Percentiles rank a stretch among this genome's conserved stretches.
phyloP scores from a whole-genome alignment of 2,888 invertebrate species.

The Cephus runcator region DNA sequence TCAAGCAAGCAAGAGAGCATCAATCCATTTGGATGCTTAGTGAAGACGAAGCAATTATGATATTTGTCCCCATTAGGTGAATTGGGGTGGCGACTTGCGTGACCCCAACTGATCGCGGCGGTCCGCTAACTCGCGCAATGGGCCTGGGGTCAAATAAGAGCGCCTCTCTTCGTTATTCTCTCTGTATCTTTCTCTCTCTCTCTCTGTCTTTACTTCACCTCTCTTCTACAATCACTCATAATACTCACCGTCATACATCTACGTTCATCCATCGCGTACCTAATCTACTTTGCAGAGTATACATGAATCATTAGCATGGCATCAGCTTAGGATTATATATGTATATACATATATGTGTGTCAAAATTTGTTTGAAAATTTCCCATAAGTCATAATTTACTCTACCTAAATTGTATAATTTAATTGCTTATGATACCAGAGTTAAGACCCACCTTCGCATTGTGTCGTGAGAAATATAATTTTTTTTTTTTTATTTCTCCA shows the following conservation, averaged over 20 bases:
- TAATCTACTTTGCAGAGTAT: not conserved
- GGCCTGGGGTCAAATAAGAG: conserved; percentile 61
- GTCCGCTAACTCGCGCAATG: conserved; percentile 60
- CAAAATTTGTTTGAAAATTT: not conserved
- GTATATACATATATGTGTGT: not conserved
- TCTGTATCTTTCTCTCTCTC: conserved; percentile 28
- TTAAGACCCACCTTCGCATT: not conserved
- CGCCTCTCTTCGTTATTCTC: conserved; percentile 33
- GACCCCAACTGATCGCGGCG: conserved; percentile 61
- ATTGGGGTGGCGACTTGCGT: conserved; percentile 64
- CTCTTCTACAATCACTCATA: conserved; percentile 10
- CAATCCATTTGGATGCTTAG: conserved; percentile 59
- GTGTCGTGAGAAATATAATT: not conserved
- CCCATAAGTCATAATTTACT: not conserved
- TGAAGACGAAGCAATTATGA: conserved; percentile 61
- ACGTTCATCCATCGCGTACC: not conserved
- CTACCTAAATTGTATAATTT: not conserved
- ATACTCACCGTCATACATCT: not conserved
- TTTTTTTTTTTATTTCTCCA: not conserved
- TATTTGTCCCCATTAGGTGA: conserved; percentile 64
- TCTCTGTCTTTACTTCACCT: conserved; percentile 24
- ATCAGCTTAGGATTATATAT: no score
- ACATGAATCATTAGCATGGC: not conserved
- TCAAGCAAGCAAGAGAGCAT: conserved; percentile 37
- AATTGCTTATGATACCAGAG: not conserved